phyloP scores from a whole-genome alignment of 2,113 vertebrate species.

The Theropithecus gelada region DNA sequence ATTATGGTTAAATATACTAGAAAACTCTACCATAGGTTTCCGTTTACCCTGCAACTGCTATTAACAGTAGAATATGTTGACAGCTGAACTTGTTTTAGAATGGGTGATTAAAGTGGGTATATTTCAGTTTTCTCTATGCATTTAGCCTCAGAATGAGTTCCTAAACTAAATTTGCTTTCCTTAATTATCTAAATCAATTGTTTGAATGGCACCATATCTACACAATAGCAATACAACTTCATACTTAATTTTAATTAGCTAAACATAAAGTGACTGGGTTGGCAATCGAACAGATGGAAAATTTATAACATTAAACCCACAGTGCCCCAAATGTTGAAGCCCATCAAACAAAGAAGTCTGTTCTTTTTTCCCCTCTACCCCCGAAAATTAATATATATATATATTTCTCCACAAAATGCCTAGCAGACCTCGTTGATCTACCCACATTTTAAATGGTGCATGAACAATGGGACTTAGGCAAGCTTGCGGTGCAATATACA shows the following conservation, averaged over 20 bases:
- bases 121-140: neutral
- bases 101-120: neutral
- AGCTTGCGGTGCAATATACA: neutral
- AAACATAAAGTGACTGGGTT: slow-evolving; percentile 40
- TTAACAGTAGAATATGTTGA: neutral
- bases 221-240: slow-evolving; percentile 3
- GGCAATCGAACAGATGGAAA: slow-evolving; percentile 64
- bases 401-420: neutral
- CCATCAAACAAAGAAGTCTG: slow-evolving; percentile 10
- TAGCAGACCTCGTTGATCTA: neutral
- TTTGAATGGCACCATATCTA: slow-evolving; percentile 45
- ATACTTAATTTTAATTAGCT: slow-evolving; percentile 73
- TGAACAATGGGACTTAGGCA: neutral
- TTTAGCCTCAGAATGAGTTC: neutral
- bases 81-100: neutral
- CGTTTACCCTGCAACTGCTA: neutral
- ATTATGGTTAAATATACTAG: neutral
- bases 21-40: neutral
- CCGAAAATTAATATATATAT: slow-evolving; percentile 25
- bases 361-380: neutral
- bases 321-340: neutral
- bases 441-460: slow-evolving; percentile 33
- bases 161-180: slow-evolving; percentile 55
- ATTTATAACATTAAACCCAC: slow-evolving; percentile 34
- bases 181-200: slow-evolving; percentile 65